phyloP scores from a whole-genome alignment of 2,113 vertebrate genomes.

The Grammomys surdaster region DNA sequence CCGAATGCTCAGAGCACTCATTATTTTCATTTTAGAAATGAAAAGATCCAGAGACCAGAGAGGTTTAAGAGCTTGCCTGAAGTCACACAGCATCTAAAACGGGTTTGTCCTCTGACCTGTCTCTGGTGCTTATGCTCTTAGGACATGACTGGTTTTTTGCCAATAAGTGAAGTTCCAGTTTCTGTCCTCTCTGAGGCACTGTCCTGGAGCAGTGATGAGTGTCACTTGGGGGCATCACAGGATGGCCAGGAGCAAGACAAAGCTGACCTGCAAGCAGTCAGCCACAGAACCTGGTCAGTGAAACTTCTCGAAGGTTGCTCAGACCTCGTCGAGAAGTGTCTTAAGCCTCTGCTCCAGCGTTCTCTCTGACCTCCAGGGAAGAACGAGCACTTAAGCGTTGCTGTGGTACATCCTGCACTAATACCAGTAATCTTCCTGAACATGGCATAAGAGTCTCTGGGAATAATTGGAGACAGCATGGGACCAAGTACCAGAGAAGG shows the following conservation, averaged over 20 bases:
- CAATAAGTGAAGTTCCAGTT: neutral
- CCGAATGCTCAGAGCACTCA: slow-evolving; percentile 10
- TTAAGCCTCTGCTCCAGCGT: neutral
- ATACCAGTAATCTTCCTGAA: neutral
- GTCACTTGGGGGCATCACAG: neutral
- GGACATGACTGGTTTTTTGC: neutral
- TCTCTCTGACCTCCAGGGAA: neutral
- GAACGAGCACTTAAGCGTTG: neutral
- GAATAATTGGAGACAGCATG: neutral
- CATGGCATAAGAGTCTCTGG: neutral
- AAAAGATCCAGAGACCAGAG: neutral
- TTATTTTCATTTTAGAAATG: slow-evolving; percentile 18
- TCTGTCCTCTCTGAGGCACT: slow-evolving; percentile 19
- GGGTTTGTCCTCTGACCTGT: neutral
- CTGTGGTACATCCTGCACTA: neutral
- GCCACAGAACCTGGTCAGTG: neutral
- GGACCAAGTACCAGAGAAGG: neutral
- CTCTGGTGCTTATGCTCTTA: neutral
- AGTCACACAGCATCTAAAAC: neutral
- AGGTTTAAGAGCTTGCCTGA: neutral
- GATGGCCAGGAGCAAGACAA: neutral
- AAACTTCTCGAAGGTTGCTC: too few relatives aligned
- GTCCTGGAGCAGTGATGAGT: neutral
- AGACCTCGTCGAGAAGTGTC: neutral
- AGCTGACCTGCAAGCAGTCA: neutral